These are phyloP conservation scores for Speoplatyrhinus poulsoni DNA, from an alignment of 2,113 vertebrate species.

Conservation along the genomic window DNA sequence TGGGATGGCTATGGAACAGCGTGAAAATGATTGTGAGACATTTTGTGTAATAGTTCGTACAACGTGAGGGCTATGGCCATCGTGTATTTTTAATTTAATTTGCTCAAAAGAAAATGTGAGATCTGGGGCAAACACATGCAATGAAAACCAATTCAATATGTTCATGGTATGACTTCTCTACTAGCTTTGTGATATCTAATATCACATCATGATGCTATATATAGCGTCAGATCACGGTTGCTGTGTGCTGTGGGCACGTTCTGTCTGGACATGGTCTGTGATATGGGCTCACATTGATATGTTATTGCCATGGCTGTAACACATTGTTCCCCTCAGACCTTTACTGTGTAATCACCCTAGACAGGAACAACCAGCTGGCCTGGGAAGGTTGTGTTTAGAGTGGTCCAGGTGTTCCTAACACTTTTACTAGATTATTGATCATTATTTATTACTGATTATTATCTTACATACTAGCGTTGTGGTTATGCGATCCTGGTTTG, in stretches of 20 bases:
- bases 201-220: background rate
- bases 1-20: background rate
- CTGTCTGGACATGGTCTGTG: background rate
- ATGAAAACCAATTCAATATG: background rate
- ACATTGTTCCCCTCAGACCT: constrained; percentile 17
- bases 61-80: constrained; percentile 4
- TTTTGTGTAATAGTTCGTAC: background rate
- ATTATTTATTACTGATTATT: too few species aligned
- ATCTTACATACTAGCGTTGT: too few species aligned
- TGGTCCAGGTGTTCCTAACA: too few species aligned
- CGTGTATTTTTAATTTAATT: too few species aligned
- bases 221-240: background rate
- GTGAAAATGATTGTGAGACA: background rate
- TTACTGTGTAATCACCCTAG: constrained; percentile 2
- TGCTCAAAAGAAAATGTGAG: background rate
- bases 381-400: background rate
- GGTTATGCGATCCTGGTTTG: too few species aligned
- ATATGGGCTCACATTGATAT: background rate
- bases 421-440: too few species aligned
- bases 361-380: background rate
- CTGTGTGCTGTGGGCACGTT: background rate
- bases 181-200: background rate
- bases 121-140: background rate
- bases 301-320: constrained; percentile 11
- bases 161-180: too few species aligned